phyloP scores from a whole-genome alignment of 2,888 invertebrate genomes.

The Sinopyrophorus schimmeli region DNA sequence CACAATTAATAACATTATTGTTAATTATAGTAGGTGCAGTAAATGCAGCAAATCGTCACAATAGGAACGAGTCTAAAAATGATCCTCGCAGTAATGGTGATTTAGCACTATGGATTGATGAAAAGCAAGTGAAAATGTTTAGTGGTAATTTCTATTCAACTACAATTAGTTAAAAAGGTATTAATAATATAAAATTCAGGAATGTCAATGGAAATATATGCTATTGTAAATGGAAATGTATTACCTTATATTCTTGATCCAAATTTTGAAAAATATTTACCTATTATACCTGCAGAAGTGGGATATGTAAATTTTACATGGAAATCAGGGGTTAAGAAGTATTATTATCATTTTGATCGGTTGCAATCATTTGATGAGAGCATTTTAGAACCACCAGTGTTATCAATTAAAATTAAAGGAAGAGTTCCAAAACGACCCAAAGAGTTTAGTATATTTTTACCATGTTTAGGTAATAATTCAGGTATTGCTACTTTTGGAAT shows the following conservation, averaged over 20 bases:
- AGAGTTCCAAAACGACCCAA: slow-evolving; percentile 84
- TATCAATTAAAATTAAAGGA: slow-evolving; percentile 85
- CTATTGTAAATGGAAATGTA: slow-evolving; percentile 85
- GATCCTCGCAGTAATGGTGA: slow-evolving; percentile 59
- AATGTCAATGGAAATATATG: slow-evolving; percentile 85
- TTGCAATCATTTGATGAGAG: slow-evolving; percentile 83
- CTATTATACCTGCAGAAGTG: slow-evolving; percentile 90
- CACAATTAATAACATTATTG: too few species aligned
- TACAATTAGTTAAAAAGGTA: background rate
- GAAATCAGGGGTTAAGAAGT: slow-evolving; percentile 80
- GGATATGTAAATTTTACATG: slow-evolving; percentile 90
- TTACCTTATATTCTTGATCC: slow-evolving; percentile 85
- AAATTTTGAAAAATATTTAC: slow-evolving; percentile 85
- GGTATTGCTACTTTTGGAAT: slow-evolving; percentile 87
- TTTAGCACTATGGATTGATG: slow-evolving; percentile 87
- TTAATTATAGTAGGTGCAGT: too few species aligned
- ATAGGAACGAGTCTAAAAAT: slow-evolving; percentile 51
- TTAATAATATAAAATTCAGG: slow-evolving; percentile 60
- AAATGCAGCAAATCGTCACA: too few species aligned
- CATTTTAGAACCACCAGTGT: slow-evolving; percentile 81
- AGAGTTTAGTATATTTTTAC: slow-evolving; percentile 87
- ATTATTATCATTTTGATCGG: slow-evolving; percentile 84
- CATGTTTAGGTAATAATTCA: slow-evolving; percentile 85
- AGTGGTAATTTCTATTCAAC: slow-evolving; percentile 82
- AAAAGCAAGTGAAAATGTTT: slow-evolving; percentile 87